Conservation (phyloP, 2,797 vertebrate genomes). For the Spondyliosoma cantharus region DNA sequence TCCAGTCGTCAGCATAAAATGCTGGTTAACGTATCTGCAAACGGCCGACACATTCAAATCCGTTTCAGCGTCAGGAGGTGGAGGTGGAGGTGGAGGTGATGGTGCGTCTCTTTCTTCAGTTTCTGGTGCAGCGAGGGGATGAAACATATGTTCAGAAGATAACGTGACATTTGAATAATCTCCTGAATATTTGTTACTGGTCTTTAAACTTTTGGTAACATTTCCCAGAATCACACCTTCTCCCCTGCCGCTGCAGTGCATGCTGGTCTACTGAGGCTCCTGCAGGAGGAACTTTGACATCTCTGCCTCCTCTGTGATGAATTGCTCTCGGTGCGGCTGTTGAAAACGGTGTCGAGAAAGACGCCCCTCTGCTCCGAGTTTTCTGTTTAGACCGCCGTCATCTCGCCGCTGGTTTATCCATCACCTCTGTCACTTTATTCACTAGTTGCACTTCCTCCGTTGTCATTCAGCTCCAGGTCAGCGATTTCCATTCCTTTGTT, state of each 20-base stretch:
- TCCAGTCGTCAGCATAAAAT: no score
- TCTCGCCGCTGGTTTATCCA: slow-evolving; percentile 16
- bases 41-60: no score
- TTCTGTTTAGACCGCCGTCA: slow-evolving; percentile 4
- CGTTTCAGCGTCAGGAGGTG: no score
- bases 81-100: no score
- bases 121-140: background rate
- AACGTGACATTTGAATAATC: background rate
- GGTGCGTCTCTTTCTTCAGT: background rate
- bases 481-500: slow-evolving; percentile 43
- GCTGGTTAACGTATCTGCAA: no score
- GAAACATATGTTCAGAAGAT: background rate
- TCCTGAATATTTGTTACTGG: background rate
- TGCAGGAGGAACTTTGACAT: slow-evolving; percentile 24
- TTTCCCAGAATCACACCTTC: background rate
- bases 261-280: slow-evolving; percentile 26
- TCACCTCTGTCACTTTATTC: slow-evolving; percentile 23
- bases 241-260: slow-evolving; percentile 15
- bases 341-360: slow-evolving; percentile 14
- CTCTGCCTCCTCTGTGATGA: slow-evolving; percentile 28
- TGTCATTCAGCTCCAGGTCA: slow-evolving; percentile 53
- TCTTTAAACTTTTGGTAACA: background rate
- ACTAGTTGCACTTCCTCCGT: slow-evolving; percentile 8
- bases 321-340: slow-evolving; percentile 20
- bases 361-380: background rate